These are phyloP conservation scores for Nezara viridula DNA, from an alignment of 2,888 invertebrate species.

Conservation along the genomic window DNA sequence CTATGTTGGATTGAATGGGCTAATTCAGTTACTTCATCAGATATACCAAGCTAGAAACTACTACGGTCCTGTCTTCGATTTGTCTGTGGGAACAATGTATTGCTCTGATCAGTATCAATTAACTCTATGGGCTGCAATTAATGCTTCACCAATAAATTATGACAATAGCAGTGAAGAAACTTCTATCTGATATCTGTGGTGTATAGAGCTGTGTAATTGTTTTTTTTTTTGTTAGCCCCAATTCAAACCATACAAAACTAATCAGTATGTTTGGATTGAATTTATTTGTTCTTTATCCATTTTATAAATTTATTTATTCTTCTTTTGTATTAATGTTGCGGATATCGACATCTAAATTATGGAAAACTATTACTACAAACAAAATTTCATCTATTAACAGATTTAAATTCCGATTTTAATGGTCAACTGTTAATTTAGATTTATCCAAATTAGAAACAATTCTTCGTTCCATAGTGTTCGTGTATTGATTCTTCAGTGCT, in stretches of 20 bases:
- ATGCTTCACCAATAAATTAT: neutral
- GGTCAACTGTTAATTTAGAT: no score
- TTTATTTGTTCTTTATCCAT: no score
- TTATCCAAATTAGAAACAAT: no score
- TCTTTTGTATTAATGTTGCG: no score
- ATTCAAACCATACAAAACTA: no score
- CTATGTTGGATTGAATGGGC: neutral
- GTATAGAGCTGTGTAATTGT: neutral
- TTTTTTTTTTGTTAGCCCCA: neutral
- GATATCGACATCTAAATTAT: no score
- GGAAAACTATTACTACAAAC: no score
- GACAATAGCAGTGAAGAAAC: conserved; percentile 20
- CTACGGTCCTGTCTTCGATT: conserved; percentile 22
- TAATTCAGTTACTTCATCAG: neutral
- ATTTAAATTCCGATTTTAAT: no score
- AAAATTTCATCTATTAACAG: no score
- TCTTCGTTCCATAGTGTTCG: no score
- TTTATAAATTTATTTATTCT: no score
- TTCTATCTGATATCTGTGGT: conserved; percentile 3
- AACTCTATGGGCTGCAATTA: neutral
- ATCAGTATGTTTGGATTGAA: neutral
- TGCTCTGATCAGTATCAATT: conserved; percentile 21
- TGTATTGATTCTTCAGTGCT: no score
- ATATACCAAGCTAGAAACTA: neutral
- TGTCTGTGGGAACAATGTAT: neutral